Base-by-base conservation (phyloP, 2,888 invertebrate species). In the Phlogophora meticulosa region DNA sequence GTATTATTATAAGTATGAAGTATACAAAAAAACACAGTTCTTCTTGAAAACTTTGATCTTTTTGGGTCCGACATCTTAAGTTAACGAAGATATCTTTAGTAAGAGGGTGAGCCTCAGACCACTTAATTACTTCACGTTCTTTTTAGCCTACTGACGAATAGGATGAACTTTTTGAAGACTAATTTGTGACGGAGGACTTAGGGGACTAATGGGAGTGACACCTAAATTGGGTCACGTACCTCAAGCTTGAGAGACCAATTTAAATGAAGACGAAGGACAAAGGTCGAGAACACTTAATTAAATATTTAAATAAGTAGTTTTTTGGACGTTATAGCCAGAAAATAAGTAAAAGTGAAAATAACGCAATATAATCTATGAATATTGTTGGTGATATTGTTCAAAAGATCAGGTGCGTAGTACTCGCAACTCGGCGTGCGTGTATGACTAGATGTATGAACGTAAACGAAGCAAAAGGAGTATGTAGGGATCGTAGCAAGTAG, bases 81-180 rank as follows among this genome's bases (percentile, higher is more conserved):
- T n/a, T 60, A 60, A 75, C 42, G 56, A 61, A 76, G 52, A 69
- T 20, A 28, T 56, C 51, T 36, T 36, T 15, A 32, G 13, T 46
- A 34, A 61, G 59, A 60, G 76, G 17, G 20, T 34, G 20, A 43
- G 13, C 22, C 49, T 20, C 70, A 57, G 24, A 34, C 48, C 52
- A 40, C 42, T n/a, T 52, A 68, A 72, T 72, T 75, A 51, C 46
- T 61, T 22, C 20, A 48, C 36, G 40, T 43, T 56, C 36, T 45
- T 45, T 36, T 36, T n/a, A 48, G 38, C 10, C n/a, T 15, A n/a
- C 4, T 28, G 38, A 15, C 7, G 13, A 52, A 4, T 3, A 36
- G 5, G 32, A 17, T 2, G 17, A 15, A 4, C 4, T 20, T 40
- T 70, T 48, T 28, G 2, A 2, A 15, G 9, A 58, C 48, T 28